These are phyloP conservation scores for Chlorodrepanis virens DNA, from an alignment of 2,113 vertebrate genomes.

Conservation along the genomic window DNA sequence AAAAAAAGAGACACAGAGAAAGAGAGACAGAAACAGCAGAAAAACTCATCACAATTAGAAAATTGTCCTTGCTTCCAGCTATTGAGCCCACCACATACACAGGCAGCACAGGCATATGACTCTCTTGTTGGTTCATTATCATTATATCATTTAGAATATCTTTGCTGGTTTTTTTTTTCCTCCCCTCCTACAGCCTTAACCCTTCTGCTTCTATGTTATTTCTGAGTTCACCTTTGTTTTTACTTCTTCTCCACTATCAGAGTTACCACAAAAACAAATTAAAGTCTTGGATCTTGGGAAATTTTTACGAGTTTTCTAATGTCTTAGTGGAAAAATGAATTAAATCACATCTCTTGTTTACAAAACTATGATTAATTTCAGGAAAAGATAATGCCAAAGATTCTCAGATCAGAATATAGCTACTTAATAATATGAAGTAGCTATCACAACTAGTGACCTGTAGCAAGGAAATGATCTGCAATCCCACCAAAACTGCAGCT, in stretches of 20 bases:
- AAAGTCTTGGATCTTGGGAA: background rate
- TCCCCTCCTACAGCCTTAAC: background rate
- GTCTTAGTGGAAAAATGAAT: background rate
- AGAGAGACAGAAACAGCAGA: background rate
- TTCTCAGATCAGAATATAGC: background rate
- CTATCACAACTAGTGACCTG: background rate
- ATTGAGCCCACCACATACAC: background rate
- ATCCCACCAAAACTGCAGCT: background rate
- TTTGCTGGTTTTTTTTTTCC: background rate
- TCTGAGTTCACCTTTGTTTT: background rate
- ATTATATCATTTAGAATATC: background rate
- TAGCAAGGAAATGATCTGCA: background rate
- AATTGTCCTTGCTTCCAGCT: background rate
- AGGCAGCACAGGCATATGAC: background rate
- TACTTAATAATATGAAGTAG: background rate
- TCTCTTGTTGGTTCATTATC: background rate
- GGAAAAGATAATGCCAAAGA: background rate
- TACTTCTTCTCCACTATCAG: background rate
- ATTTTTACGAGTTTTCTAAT: background rate
- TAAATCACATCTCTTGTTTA: background rate
- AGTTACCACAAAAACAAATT: background rate
- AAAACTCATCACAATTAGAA: background rate
- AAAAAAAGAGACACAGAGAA: rapidly evolving
- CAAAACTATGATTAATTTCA: background rate
- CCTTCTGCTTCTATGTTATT: background rate